Base-by-base conservation (phyloP, 2,888 invertebrate genomes). In the Tholera decimalis region DNA sequence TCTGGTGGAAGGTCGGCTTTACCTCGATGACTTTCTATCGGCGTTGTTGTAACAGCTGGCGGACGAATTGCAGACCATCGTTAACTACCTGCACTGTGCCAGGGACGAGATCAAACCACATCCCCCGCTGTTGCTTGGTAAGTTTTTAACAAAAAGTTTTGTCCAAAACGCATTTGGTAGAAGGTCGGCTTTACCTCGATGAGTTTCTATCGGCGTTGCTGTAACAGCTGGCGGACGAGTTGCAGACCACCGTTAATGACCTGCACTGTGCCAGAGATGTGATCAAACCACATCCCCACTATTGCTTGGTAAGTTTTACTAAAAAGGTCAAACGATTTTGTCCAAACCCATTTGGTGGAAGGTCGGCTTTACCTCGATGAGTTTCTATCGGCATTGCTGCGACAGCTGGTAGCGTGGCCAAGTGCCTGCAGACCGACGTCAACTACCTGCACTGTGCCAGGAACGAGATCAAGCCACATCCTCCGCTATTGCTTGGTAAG, bases 21-120 rank as follows among this genome's bases (percentile, higher is more conserved):
- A 97, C 83, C 97, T 98, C 87, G 96, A 96, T 66, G 97, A 97
- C 88, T 98, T 98, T 85, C 96, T 98, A 51, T 96, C 97, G 51
- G 98, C 97, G 65, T 93, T 98, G 76, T 94, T 97, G 44, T 96
- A 97, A 84, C 91, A 95, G 83, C 87, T 97, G 86, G 96, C 92
- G 2, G 91, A 91, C 35, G 95, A 94, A 75, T 64, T 90, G 88
- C 92, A 89, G 39, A 84, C 91, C 0, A 91, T 93, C 0, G 92
- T 91, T 51, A 91, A 91, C 77, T 95, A 95, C 56, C 80, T 96
- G 60, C 91, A 92, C 37, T 88, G 91, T 49, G 89, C 90, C 0
- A 82, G 89, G 22, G 92, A 92, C 1, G 91, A 93, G 28, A 79
- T 95, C 72, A 91, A 90, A 55, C 92, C 93, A 0, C 91, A 93